phyloP scores from a whole-genome alignment of 1,140 invertebrate genomes.

The Papilio dardanus region DNA sequence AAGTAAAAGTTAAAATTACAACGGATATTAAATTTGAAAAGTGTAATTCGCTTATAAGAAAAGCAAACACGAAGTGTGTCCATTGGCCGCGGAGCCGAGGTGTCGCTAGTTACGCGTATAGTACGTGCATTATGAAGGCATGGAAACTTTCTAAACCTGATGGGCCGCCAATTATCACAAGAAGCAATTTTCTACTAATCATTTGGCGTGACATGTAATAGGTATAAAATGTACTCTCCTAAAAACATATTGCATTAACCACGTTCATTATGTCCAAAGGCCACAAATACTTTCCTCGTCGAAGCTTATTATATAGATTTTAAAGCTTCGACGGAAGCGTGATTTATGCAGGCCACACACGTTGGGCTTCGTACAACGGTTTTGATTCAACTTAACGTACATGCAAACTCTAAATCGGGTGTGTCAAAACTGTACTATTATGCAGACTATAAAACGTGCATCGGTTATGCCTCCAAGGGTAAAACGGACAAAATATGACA shows the following conservation, averaged over 20 bases:
- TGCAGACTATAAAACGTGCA: background rate
- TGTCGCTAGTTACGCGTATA: conserved; percentile 58
- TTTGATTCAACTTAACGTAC: background rate
- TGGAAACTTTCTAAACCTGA: conserved; percentile 74
- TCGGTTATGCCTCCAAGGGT: background rate
- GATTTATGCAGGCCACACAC: background rate
- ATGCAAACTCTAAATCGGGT: no score
- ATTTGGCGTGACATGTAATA: conserved; percentile 45
- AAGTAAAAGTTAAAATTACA: conserved; percentile 19
- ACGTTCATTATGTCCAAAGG: conserved; percentile 11
- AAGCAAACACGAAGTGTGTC: conserved; percentile 16
- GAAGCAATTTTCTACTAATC: conserved; percentile 66
- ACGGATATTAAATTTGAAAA: conserved; percentile 2
- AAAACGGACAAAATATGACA: background rate
- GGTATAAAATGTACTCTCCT: conserved; percentile 35
- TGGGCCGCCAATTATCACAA: conserved; percentile 69
- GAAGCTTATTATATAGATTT: conserved; percentile 8
- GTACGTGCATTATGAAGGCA: conserved; percentile 60
- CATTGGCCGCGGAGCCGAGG: background rate
- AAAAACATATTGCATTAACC: conserved; percentile 34
- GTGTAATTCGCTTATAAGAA: conserved; percentile 24
- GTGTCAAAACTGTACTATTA: background rate
- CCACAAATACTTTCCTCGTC: conserved; percentile 22
- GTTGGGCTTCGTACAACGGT: background rate
- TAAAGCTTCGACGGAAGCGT: background rate